Percentiles rank a stretch among this genome's conserved stretches.
Evolutionary conservation across 2,113 vertebrate genomes (phyloP).

Genomic region (Carettochelys insculpta): DNA sequence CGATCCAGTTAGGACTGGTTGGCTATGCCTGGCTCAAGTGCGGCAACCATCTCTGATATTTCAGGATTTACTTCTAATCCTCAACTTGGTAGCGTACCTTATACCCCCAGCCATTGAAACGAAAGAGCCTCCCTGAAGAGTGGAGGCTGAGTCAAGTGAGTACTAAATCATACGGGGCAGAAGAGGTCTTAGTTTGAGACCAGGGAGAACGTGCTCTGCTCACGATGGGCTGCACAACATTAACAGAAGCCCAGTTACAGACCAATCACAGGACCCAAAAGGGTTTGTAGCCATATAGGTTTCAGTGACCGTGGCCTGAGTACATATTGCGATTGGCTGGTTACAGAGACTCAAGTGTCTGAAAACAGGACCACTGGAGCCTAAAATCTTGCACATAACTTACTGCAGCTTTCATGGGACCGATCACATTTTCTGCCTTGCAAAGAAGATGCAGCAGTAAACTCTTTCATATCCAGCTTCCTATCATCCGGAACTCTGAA

Average conservation of each 20-base stretch:
- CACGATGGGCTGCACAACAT: background rate
- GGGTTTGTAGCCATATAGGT: rapidly evolving
- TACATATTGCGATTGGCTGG: background rate
- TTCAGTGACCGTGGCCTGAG: background rate
- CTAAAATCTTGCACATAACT: background rate
- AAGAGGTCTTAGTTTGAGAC: rapidly evolving
- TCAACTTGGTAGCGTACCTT: background rate
- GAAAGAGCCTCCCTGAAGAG: background rate
- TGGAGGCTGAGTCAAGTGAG: rapidly evolving
- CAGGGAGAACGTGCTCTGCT: background rate
- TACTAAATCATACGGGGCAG: too few relatives aligned
- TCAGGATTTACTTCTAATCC: background rate
- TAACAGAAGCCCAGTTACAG: background rate
- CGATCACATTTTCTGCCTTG: background rate
- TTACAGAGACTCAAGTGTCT: background rate
- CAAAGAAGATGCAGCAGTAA: background rate
- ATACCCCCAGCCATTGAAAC: rapidly evolving
- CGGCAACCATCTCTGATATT: background rate
- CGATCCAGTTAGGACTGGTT: background rate
- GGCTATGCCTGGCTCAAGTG: background rate
- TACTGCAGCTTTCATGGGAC: background rate
- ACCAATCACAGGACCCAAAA: background rate
- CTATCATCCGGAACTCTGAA: too few relatives aligned
- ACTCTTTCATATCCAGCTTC: too few relatives aligned
- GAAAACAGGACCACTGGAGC: background rate